These are phyloP conservation scores for Equus przewalskii DNA, from an alignment of 2,113 vertebrate species.

Conservation along the genomic window DNA sequence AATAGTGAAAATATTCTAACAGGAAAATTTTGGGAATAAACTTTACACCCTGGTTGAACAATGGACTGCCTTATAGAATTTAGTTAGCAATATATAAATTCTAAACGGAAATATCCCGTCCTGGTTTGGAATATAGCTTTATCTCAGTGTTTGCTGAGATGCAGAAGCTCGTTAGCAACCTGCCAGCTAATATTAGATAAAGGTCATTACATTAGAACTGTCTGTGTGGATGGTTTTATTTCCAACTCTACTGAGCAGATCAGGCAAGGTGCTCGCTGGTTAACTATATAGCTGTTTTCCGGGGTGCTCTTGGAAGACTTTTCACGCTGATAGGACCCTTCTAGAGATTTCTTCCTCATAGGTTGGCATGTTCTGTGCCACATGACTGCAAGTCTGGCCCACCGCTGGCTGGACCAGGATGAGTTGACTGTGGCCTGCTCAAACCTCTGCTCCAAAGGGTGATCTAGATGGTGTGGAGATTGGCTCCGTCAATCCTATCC, in stretches of 20 bases:
- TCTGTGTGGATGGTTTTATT: background rate
- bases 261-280: background rate
- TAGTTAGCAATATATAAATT: background rate
- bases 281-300: background rate
- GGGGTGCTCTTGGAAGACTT: background rate
- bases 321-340: too few species aligned
- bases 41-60: background rate
- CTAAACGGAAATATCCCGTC: background rate
- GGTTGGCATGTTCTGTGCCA: background rate
- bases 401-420: background rate
- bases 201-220: background rate
- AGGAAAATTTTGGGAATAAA: background rate
- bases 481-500: background rate
- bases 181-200: background rate
- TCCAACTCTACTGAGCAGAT: background rate
- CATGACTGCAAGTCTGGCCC: background rate
- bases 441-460: background rate
- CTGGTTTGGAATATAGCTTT: background rate
- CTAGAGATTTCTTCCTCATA: background rate
- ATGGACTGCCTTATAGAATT: background rate
- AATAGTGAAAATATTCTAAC: background rate
- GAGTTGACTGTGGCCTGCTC: background rate
- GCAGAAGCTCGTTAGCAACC: background rate
- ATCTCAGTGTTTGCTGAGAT: background rate
- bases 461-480: rapidly evolving